These are phyloP conservation scores for Pachliopta kotzebuea DNA, from an alignment of 2,888 invertebrate species.

Conservation along the genomic window DNA sequence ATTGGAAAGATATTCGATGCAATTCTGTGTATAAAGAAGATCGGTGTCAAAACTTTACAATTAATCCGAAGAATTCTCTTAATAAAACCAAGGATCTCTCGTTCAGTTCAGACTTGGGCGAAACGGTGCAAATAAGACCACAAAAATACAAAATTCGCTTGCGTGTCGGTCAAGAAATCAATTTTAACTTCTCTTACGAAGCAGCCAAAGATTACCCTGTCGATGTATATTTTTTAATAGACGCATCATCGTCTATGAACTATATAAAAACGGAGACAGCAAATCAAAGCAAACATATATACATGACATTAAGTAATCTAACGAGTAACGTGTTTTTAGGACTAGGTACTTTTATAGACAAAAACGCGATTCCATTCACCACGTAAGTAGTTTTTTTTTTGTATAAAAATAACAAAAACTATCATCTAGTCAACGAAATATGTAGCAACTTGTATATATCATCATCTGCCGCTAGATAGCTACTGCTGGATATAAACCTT, in stretches of 20 bases:
- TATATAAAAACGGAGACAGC: constrained; percentile 76
- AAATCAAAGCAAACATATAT: constrained; percentile 71
- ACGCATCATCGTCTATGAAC: constrained; percentile 86
- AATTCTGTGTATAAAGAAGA: constrained; percentile 26
- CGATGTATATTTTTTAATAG: constrained; percentile 91
- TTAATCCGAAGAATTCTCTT: constrained; percentile 35
- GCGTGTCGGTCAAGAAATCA: constrained; percentile 45
- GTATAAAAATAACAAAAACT: not conserved
- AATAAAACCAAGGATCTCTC: constrained; percentile 34
- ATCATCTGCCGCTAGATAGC: too few relatives aligned
- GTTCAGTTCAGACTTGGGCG: constrained; percentile 46
- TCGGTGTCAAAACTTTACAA: constrained; percentile 35
- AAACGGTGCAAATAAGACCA: constrained; percentile 56
- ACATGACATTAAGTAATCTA: constrained; percentile 75
- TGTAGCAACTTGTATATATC: too few relatives aligned
- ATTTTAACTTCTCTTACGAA: constrained; percentile 76
- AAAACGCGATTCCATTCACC: constrained; percentile 70
- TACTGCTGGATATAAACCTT: too few relatives aligned
- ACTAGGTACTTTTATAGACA: constrained; percentile 86
- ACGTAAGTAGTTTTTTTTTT: constrained; percentile 42
- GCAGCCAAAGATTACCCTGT: constrained; percentile 88
- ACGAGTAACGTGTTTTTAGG: constrained; percentile 84
- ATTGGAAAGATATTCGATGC: constrained; percentile 37
- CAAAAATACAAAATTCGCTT: constrained; percentile 55
- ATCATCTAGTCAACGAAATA: too few relatives aligned